Percentiles rank a stretch among this genome's conserved stretches.
These are phyloP conservation scores for Drosophila setifemur DNA, from an alignment of 1,140 invertebrate species.

Conservation along the genomic window DNA sequence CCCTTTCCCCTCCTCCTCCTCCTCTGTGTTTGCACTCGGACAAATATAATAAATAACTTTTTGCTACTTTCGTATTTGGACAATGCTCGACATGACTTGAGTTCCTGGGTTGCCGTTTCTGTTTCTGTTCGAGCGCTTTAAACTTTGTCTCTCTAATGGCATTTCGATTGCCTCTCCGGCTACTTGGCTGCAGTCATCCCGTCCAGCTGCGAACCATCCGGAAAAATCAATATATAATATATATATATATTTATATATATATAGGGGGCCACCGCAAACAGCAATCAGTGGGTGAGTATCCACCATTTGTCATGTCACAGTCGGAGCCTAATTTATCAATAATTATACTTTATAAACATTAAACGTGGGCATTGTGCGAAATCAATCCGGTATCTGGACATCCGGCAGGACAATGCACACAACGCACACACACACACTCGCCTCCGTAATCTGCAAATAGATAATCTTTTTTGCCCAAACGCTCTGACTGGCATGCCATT, in stretches of 20 bases:
- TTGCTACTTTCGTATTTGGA: conserved; percentile 72
- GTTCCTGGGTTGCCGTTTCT: background rate
- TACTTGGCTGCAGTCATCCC: conserved; percentile 20
- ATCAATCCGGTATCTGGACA: conserved; percentile 40
- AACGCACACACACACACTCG: conserved; percentile 13
- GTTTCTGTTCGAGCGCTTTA: conserved; percentile 39
- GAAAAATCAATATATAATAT: conserved; percentile 48
- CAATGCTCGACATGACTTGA: conserved; percentile 47
- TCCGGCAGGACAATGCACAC: background rate
- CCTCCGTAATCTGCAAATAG: conserved; percentile 69
- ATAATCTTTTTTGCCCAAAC: conserved; percentile 72
- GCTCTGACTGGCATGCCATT: conserved; percentile 57
- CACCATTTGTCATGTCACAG: conserved; percentile 67
- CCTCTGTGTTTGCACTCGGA: conserved; percentile 53
- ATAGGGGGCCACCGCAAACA: conserved; percentile 39
- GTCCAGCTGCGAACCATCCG: background rate
- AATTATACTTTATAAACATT: conserved; percentile 79
- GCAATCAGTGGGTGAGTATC: conserved; percentile 55
- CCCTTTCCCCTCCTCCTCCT: background rate
- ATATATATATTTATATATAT: background rate
- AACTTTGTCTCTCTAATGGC: conserved; percentile 70
- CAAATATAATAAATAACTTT: conserved; percentile 80
- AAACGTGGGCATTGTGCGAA: conserved; percentile 56
- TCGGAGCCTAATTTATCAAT: conserved; percentile 52
- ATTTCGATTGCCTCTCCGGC: conserved; percentile 58